A percentile compares a stretch with the other conserved stretches of the same genome.
Evolutionary conservation across 2,797 vertebrate species (phyloP).

Genomic region (Dipus sagitta): DNA sequence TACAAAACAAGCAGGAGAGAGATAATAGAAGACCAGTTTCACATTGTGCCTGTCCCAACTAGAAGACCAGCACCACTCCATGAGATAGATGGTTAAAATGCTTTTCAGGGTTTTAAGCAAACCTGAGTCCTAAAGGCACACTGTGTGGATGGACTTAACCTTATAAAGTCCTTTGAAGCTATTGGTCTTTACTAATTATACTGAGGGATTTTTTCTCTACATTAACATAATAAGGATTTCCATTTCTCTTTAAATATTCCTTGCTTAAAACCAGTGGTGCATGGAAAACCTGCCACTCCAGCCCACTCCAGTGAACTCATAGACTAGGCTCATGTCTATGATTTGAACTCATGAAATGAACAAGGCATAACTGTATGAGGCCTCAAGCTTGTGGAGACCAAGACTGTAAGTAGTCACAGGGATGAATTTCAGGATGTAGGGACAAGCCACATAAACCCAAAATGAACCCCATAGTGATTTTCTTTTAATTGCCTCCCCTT

Average conservation of each 20-base stretch:
- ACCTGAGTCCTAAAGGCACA: background rate
- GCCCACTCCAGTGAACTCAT: background rate
- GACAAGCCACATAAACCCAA: background rate
- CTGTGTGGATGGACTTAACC: background rate
- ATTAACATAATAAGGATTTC: background rate
- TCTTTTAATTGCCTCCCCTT: background rate
- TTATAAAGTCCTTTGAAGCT: constrained; percentile 39
- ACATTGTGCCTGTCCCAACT: background rate
- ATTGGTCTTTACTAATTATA: constrained; percentile 21
- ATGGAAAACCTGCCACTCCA: background rate
- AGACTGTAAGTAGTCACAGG: background rate
- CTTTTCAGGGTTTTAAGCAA: constrained; percentile 27
- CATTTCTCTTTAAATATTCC: constrained; percentile 1
- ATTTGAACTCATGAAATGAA: constrained; percentile 1
- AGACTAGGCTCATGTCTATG: background rate
- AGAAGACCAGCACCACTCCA: background rate
- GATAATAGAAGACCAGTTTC: background rate
- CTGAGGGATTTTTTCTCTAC: background rate
- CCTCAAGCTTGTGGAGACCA: background rate
- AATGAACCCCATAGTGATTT: constrained; percentile 41
- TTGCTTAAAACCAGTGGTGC: constrained; percentile 11
- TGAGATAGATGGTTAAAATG: background rate
- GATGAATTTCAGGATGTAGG: constrained; percentile 2
- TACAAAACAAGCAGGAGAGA: constrained; percentile 9
- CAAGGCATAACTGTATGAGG: background rate